Percentiles rank a stretch among this genome's conserved stretches.
phyloP scores from a whole-genome alignment of 1,140 invertebrate genomes.

The Lutraria rhynchaena region DNA sequence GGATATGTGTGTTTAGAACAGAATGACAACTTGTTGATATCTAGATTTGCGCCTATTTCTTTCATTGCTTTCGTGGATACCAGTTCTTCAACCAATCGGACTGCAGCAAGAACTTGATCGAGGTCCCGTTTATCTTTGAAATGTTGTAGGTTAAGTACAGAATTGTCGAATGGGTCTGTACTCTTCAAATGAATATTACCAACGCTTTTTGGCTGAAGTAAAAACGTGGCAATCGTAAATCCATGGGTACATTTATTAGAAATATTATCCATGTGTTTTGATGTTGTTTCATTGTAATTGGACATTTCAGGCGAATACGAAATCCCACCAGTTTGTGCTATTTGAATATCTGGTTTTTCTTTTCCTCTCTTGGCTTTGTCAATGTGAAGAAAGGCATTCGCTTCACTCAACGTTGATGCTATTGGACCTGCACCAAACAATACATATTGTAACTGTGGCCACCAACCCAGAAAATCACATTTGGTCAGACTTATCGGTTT shows the following conservation, averaged over 20 bases:
- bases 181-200: neutral
- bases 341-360: conserved; percentile 1
- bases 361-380: conserved; percentile 5
- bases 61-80: neutral
- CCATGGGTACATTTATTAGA: neutral
- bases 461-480: neutral
- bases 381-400: conserved; percentile 4
- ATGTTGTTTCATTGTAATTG: conserved; percentile 5
- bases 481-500: neutral
- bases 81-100: neutral
- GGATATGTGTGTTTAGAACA: neutral
- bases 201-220: neutral
- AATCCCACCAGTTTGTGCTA: no score
- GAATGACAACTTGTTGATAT: conserved; percentile 1
- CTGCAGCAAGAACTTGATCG: neutral
- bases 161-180: conserved; percentile 12
- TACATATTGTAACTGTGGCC: neutral
- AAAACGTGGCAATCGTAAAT: neutral
- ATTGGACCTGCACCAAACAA: conserved; percentile 3
- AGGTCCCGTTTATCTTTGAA: neutral
- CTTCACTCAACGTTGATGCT: no score
- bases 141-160: neutral
- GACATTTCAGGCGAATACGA: neutral
- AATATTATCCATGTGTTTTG: neutral
- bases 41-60: neutral